Conservation (phyloP, 2,888 invertebrate species). For the Hermodice carunculata region DNA sequence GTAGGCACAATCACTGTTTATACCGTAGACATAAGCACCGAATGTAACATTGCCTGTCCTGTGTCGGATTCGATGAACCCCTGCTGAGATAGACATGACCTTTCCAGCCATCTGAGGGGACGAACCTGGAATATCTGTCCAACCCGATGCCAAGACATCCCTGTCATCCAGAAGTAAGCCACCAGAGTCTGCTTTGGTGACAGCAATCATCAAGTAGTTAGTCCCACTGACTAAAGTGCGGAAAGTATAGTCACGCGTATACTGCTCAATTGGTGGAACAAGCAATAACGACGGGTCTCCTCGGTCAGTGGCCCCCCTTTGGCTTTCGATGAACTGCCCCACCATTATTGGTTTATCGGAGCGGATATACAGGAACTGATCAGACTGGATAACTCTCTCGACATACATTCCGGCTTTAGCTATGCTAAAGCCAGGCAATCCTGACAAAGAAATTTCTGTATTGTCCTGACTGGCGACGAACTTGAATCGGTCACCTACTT, state of each 20-base stretch:
- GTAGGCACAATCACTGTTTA: constrained; percentile 21
- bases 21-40: constrained; percentile 28
- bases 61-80: background rate
- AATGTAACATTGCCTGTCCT: background rate
- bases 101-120: background rate
- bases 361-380: background rate
- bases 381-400: no score
- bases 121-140: background rate
- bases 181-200: background rate
- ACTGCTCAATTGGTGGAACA: background rate
- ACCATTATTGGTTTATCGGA: background rate
- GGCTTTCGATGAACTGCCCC: background rate
- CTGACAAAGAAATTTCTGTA: no score
- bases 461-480: no score
- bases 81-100: background rate
- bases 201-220: background rate
- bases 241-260: background rate
- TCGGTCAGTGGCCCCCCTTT: background rate
- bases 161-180: background rate
- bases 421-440: no score
- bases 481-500: no score
- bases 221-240: background rate
- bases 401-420: no score
- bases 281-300: background rate
- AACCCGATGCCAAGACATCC: background rate